A percentile compares a stretch with the other conserved stretches of the same genome.
Conservation (phyloP, 2,797 vertebrate genomes). For the Melanotaenia parkinsoni region DNA sequence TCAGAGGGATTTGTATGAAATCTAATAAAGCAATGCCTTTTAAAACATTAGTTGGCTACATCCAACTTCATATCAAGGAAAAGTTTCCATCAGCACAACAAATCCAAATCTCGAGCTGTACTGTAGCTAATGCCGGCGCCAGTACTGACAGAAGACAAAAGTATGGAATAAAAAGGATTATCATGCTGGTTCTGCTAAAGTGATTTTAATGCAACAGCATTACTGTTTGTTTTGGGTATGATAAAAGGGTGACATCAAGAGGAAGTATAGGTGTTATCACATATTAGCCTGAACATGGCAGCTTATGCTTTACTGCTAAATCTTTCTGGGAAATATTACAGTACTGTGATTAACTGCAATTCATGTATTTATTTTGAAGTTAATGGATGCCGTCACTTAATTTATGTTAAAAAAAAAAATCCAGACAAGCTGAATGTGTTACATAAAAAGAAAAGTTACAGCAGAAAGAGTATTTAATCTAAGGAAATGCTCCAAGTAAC, state of each 20-base stretch:
- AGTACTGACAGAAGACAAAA: neutral
- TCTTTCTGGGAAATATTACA: neutral
- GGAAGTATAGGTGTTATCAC: neutral
- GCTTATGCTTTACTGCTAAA: neutral
- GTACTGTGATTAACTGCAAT: neutral
- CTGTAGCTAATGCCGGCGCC: neutral
- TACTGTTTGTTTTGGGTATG: too few relatives aligned
- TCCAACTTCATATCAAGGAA: too few relatives aligned
- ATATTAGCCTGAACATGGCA: neutral
- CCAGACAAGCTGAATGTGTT: neutral
- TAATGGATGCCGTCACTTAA: neutral
- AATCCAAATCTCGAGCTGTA: neutral
- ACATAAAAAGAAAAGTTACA: fast-evolving
- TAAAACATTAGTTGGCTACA: neutral
- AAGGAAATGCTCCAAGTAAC: neutral
- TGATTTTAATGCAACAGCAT: neutral
- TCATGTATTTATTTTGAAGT: slow-evolving; percentile 6
- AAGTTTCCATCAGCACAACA: neutral
- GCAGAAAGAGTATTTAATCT: slow-evolving; percentile 7
- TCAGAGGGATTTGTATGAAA: neutral
- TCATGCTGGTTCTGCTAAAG: neutral
- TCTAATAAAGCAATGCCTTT: neutral
- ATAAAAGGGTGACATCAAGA: neutral
- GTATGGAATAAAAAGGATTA: neutral
- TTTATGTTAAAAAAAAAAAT: neutral